Evolutionary conservation across 2,797 vertebrate species (phyloP).

Genomic region (Girardinus metallicus): DNA sequence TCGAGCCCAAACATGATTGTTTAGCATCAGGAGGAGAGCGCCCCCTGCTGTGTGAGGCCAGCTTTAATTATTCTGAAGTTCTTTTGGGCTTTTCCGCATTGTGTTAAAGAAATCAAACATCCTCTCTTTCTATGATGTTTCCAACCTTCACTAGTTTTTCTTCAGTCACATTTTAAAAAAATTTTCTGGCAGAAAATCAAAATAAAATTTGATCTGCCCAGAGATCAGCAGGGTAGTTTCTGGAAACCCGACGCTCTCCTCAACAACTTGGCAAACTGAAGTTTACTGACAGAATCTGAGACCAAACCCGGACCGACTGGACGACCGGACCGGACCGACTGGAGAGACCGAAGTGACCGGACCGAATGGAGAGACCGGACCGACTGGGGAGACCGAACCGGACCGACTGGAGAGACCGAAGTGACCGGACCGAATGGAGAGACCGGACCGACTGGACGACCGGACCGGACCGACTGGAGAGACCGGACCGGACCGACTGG

Average conservation of each 20-base stretch:
- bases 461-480: too few species aligned
- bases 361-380: too few species aligned
- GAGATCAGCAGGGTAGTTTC: background rate
- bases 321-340: background rate
- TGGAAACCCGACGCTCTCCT: background rate
- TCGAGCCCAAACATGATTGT: background rate
- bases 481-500: too few species aligned
- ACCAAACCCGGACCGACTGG: background rate
- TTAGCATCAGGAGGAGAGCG: constrained; percentile 26
- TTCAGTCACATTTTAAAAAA: background rate
- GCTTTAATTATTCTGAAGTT: too few species aligned
- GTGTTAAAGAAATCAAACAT: too few species aligned
- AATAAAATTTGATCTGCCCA: background rate
- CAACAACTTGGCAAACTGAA: background rate
- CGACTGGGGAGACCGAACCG: too few species aligned
- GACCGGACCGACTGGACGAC: too few species aligned
- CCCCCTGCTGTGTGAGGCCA: constrained; percentile 31
- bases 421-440: too few species aligned
- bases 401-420: too few species aligned
- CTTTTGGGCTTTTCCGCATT: too few species aligned
- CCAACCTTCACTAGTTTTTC: background rate
- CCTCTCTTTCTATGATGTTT: background rate
- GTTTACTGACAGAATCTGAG: background rate
- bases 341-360: too few species aligned
- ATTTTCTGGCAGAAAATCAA: background rate